phyloP scores from a whole-genome alignment of 2,113 vertebrate genomes.

The Heterotis niloticus region DNA sequence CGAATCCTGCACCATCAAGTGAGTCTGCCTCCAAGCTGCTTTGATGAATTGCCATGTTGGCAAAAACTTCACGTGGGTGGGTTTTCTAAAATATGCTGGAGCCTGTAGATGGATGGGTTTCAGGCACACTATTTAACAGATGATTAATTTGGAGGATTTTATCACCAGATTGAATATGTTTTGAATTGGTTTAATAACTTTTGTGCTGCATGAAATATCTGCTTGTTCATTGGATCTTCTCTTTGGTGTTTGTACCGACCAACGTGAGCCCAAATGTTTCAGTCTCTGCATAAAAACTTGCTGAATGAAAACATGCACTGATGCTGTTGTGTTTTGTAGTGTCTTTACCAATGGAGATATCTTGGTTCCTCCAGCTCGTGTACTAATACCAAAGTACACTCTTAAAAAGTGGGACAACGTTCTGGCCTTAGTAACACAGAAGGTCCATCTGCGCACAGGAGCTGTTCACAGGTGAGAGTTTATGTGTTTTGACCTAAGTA shows the following conservation, averaged over 20 bases:
- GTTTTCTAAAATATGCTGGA: not conserved
- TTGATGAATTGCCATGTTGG: constrained; percentile 19
- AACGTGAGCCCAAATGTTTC: not conserved
- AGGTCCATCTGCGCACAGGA: constrained; percentile 56
- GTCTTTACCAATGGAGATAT: constrained; percentile 69
- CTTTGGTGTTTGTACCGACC: not conserved
- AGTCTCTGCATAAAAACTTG: no score
- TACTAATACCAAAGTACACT: constrained; percentile 65
- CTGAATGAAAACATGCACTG: no score
- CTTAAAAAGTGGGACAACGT: constrained; percentile 61
- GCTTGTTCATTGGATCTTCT: not conserved
- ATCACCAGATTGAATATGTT: not conserved
- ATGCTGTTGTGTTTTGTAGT: constrained; percentile 42
- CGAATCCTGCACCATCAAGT: constrained; percentile 64
- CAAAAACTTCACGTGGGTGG: constrained; percentile 11
- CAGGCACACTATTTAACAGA: not conserved
- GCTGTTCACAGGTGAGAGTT: constrained; percentile 60
- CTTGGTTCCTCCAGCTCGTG: constrained; percentile 54
- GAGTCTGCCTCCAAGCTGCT: constrained; percentile 46
- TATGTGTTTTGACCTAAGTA: no score
- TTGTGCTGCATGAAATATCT: not conserved
- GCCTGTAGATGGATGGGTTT: constrained; percentile 3
- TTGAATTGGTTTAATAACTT: not conserved
- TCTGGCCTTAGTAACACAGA: constrained; percentile 62
- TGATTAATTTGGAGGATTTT: not conserved